A percentile compares a stretch with the other conserved stretches of the same genome.
These are phyloP conservation scores for Agrenia bidenticulata DNA, from an alignment of 2,888 invertebrate species.

Conservation along the genomic window DNA sequence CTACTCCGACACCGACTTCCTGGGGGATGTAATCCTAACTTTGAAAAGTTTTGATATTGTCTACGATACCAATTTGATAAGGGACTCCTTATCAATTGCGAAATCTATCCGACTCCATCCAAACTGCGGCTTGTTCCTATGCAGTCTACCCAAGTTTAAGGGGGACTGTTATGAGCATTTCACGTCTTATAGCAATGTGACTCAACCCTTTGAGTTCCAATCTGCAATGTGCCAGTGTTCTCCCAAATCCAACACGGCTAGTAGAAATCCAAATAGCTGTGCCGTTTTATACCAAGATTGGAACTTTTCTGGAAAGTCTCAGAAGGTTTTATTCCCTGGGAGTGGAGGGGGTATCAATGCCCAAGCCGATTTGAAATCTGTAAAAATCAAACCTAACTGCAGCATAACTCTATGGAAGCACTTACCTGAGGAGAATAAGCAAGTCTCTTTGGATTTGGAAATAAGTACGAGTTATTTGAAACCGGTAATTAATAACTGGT, in stretches of 20 bases:
- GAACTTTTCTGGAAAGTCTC: constrained; percentile 22
- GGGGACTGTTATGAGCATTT: constrained; percentile 5
- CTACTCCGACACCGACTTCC: neutral
- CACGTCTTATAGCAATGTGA: neutral
- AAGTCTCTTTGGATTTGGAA: constrained; percentile 13
- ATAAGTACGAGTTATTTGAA: constrained; percentile 7
- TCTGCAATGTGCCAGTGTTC: constrained; percentile 31
- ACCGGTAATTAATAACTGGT: neutral
- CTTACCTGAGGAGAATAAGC: neutral
- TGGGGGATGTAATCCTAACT: neutral
- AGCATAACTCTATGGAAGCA: constrained; percentile 2
- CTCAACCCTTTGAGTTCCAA: neutral
- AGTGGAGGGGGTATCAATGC: neutral
- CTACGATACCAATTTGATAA: constrained; percentile 7
- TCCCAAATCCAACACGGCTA: neutral
- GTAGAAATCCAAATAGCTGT: constrained; percentile 9
- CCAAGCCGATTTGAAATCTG: neutral
- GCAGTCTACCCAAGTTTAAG: constrained; percentile 2
- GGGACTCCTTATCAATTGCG: neutral
- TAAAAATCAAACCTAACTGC: neutral
- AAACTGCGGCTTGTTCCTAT: neutral
- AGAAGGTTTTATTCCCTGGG: constrained; percentile 25
- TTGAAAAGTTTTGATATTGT: constrained; percentile 1
- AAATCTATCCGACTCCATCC: neutral
- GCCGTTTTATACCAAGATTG: constrained; percentile 26